Conservation (phyloP, 2,888 invertebrate genomes). For the Oxycera nigricornis region DNA sequence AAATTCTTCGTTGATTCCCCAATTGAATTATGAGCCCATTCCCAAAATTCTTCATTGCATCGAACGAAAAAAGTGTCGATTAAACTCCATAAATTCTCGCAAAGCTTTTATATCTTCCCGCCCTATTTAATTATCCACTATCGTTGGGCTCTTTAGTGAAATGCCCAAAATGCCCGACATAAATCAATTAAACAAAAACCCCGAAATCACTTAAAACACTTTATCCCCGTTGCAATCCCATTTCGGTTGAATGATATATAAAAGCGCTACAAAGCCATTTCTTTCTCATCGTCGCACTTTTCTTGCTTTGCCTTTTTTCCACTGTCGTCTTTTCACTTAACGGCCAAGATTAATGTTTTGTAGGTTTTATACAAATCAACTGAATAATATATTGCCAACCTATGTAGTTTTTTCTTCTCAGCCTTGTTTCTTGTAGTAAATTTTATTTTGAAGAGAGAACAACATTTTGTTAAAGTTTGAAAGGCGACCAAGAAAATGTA, state of each 20-base stretch:
- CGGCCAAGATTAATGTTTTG: conserved; percentile 7
- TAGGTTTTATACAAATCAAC: conserved; percentile 25
- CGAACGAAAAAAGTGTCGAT: background rate
- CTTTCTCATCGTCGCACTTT: background rate
- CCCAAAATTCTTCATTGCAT: background rate
- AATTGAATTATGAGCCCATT: too few species aligned
- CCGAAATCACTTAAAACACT: conserved; percentile 26
- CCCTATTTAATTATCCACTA: conserved; percentile 21
- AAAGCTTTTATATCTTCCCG: background rate
- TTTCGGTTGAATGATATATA: background rate
- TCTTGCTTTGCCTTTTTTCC: background rate
- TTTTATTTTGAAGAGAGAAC: background rate
- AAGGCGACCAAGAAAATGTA: background rate
- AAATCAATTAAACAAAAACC: conserved; percentile 36
- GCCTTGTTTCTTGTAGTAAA: background rate
- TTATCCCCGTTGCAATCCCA: conserved; percentile 16
- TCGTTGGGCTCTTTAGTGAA: conserved; percentile 3
- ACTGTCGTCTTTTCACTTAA: background rate
- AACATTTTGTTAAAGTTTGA: background rate
- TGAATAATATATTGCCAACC: conserved; percentile 25
- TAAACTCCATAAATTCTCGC: background rate
- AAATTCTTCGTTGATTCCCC: too few species aligned
- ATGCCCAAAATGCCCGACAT: conserved; percentile 10
- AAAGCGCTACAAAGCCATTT: background rate
- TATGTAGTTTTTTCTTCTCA: background rate